Evolutionary conservation across 2,888 invertebrate genomes (phyloP).

Genomic region (Drosophila seclusa): DNA sequence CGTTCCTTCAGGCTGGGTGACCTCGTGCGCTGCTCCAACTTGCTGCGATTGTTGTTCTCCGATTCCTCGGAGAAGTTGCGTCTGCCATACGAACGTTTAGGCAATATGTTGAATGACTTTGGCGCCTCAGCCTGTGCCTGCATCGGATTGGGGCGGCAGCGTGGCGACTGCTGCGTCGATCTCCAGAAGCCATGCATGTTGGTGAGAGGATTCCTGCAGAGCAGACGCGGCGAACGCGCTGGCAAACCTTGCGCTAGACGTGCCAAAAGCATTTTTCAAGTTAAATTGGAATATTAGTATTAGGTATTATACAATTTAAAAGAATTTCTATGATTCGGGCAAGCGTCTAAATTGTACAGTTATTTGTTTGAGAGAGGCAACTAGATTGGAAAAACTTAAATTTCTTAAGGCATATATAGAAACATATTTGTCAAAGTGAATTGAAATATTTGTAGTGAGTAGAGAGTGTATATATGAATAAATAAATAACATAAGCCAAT

Average conservation of each 20-base stretch:
- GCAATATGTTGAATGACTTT: slow-evolving; percentile 12
- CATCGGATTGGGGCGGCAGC: not conserved
- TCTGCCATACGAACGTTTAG: slow-evolving; percentile 5
- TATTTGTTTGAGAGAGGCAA: not conserved
- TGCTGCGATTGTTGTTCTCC: slow-evolving; percentile 45
- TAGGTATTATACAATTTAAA: not conserved
- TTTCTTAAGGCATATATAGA: not conserved
- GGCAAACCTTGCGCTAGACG: slow-evolving; percentile 49
- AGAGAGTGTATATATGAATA: not conserved
- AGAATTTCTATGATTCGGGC: slow-evolving; percentile 7
- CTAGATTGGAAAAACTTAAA: not conserved
- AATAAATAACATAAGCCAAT: not conserved
- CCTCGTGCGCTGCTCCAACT: slow-evolving; percentile 85
- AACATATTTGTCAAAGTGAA: too few relatives aligned
- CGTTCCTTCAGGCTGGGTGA: slow-evolving; percentile 87
- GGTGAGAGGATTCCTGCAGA: slow-evolving; percentile 12
- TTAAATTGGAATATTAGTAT: not conserved
- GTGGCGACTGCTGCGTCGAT: slow-evolving; percentile 22
- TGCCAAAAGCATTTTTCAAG: slow-evolving; percentile 55
- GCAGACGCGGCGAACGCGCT: slow-evolving; percentile 29
- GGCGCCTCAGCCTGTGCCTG: too few relatives aligned
- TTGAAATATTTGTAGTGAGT: not conserved
- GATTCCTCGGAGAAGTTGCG: slow-evolving; percentile 45
- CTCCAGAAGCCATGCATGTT: slow-evolving; percentile 33
- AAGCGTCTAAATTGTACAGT: not conserved